phyloP scores from a whole-genome alignment of 1,140 invertebrate genomes.

The Sitobion miscanthi region DNA sequence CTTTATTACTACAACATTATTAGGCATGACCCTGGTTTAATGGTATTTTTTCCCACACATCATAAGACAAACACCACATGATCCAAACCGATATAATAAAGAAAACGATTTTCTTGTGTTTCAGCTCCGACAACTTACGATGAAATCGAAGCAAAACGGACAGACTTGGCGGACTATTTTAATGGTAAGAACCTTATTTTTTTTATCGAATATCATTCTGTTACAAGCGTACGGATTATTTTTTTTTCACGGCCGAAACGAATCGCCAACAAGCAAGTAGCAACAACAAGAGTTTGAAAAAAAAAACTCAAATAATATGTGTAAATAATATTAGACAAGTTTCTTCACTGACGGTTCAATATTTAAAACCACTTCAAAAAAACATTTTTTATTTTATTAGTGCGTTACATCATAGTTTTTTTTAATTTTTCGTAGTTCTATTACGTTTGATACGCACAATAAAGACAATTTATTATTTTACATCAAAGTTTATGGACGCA shows the following conservation, averaged over 20 bases:
- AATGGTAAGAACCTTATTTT: background rate
- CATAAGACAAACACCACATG: background rate
- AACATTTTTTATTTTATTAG: background rate
- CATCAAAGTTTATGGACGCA: background rate
- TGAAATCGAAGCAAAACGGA: slow-evolving; percentile 61
- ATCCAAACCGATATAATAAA: background rate
- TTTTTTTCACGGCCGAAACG: background rate
- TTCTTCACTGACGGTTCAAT: background rate
- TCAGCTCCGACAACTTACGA: slow-evolving; percentile 57
- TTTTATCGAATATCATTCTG: background rate
- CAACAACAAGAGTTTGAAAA: background rate
- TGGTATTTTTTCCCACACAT: background rate
- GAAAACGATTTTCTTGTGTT: slow-evolving; percentile 25
- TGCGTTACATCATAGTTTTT: background rate
- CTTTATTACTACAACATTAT: background rate
- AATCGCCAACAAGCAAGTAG: background rate
- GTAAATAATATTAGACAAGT: background rate
- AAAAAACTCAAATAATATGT: background rate
- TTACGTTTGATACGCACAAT: background rate
- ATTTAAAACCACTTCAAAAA: background rate
- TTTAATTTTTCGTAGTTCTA: background rate
- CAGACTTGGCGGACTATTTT: slow-evolving; percentile 16
- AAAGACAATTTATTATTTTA: background rate
- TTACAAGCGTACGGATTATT: background rate
- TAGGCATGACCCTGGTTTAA: background rate